phyloP scores from a whole-genome alignment of 2,113 vertebrate species.

The Dromas ardeola region DNA sequence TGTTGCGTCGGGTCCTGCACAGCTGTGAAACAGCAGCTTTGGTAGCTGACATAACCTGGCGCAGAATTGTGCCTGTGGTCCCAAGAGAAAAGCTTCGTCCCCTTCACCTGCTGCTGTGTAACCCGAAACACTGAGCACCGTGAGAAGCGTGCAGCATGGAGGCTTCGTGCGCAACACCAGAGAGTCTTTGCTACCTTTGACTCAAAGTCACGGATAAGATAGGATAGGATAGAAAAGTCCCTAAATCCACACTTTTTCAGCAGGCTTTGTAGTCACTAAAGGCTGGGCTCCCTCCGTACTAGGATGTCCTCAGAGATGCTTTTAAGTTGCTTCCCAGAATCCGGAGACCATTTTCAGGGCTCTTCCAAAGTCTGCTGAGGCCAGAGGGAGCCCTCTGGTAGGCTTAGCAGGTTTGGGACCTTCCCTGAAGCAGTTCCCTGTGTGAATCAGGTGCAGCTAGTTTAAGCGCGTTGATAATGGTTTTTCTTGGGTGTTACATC shows the following conservation, averaged over 20 bases:
- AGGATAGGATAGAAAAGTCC: background rate
- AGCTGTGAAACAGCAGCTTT: background rate
- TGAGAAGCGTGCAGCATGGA: background rate
- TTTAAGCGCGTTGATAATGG: background rate
- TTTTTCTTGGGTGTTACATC: background rate
- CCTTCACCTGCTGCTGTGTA: background rate
- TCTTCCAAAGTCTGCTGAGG: background rate
- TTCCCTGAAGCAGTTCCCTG: accelerated
- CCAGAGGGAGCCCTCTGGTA: background rate
- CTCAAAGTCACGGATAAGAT: background rate
- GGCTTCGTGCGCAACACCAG: background rate
- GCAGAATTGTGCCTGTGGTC: background rate
- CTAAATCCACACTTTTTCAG: background rate
- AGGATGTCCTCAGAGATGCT: background rate
- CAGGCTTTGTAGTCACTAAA: background rate
- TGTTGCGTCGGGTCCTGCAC: accelerated
- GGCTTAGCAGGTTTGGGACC: background rate
- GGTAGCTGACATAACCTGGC: background rate
- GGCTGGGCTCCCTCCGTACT: background rate
- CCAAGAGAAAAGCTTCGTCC: background rate
- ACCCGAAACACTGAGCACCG: background rate
- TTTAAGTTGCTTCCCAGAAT: background rate
- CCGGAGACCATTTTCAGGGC: background rate
- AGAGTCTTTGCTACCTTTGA: background rate
- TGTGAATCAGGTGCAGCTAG: background rate